Evolutionary conservation across 2,797 vertebrate genomes (phyloP), one percentile per base, ranked within the genome.

Genomic region (Microcaecilia unicolor): DNA sequence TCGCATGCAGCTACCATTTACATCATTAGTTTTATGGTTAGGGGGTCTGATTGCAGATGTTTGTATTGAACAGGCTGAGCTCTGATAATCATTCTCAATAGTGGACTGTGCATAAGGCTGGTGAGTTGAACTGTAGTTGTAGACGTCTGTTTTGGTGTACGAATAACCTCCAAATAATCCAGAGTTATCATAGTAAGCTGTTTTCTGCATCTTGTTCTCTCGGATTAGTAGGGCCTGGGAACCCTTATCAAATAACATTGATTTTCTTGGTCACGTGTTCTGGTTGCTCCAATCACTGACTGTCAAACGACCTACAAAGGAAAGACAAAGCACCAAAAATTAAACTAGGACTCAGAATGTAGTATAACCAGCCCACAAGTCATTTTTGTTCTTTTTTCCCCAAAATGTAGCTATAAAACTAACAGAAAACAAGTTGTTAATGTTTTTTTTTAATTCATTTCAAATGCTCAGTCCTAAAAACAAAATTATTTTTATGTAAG

Each of bases 111-210:
- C 58, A 59, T 96, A 98, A 48, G 92, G 70, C 76, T 97, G 95
- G 33, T 97, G 94, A 34, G 85, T 72, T 10, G 84, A 73, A 41
- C 83, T 77, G 28, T 97, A 99, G 58, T 71, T 86, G 49, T 97
- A 99, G 18, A 91, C 80, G 45, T 99, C 93, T 36, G 92, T 84
- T 67, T 99, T 99, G 67, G 90, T 72, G 71, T 97, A 99, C 19
- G 78, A 83, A 67, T 98, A 98, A 55, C 88, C 87, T 74, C 93
- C 93, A 65, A 98, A 99, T 48, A 99, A 91, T 83, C 91, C 93
- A 58, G 93, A 68, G 66, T 95, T 95, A 57, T 99, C 95, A 86
- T 97, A 99, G 50, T 98, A 99, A 51, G 93, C 91, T 55, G 93
- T 83, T 84, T 99, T 99, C 91, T 99, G 95, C 95, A 99, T 98